A percentile compares a stretch with the other conserved stretches of the same genome.
These are phyloP conservation scores for Xyrichtys novacula DNA, from an alignment of 2,797 vertebrate species.

Conservation along the genomic window DNA sequence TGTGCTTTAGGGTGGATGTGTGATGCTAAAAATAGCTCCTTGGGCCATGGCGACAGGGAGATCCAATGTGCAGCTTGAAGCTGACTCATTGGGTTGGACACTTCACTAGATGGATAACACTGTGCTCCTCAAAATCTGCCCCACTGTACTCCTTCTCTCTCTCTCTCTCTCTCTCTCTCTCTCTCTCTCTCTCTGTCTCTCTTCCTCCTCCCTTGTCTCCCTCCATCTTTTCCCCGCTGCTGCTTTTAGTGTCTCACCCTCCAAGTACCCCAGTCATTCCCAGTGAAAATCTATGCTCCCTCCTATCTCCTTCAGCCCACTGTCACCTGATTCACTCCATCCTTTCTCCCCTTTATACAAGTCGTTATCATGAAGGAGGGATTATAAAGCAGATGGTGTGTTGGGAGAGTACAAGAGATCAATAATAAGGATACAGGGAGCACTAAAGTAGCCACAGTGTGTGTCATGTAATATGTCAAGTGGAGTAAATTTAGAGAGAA, in stretches of 20 bases:
- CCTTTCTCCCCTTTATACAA: neutral
- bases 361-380: neutral
- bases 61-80: slow-evolving; percentile 65
- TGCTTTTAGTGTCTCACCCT: neutral
- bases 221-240: neutral
- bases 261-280: slow-evolving; percentile 1
- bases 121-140: slow-evolving; percentile 30
- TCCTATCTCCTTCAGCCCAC: neutral
- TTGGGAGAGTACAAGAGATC: slow-evolving; percentile 5
- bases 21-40: slow-evolving; percentile 75
- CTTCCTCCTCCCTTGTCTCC: neutral
- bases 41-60: slow-evolving; percentile 65
- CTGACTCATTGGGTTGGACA: slow-evolving; percentile 65
- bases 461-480: neutral
- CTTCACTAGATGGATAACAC: slow-evolving; percentile 52
- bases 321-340: neutral
- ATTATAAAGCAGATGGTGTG: neutral
- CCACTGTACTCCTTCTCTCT: slow-evolving; percentile 1
- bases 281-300: slow-evolving; percentile 5
- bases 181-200: too few relatives aligned
- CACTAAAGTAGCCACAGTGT: neutral
- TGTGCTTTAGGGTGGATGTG: slow-evolving; percentile 46
- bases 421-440: neutral
- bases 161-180: neutral
- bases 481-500: neutral